Evolutionary conservation across 2,113 vertebrate genomes (phyloP).

Genomic region (Pseudorasbora parva): DNA sequence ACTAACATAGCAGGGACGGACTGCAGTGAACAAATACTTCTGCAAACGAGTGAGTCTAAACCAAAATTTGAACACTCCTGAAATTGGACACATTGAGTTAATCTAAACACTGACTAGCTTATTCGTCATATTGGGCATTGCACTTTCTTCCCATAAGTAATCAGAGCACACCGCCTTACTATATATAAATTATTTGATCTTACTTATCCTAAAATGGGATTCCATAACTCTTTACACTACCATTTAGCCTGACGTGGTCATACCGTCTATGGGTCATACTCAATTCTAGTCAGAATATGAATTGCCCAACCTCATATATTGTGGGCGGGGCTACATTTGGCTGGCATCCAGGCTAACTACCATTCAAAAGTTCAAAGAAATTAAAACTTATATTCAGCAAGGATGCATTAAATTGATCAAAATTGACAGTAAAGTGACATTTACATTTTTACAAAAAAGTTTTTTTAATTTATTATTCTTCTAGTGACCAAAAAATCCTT

Average conservation of each 20-base stretch:
- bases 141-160: no score
- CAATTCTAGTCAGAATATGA: no score
- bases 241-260: no score
- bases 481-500: background rate
- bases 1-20: conserved; percentile 71
- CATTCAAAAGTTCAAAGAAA: background rate
- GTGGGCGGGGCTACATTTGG: no score
- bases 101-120: background rate
- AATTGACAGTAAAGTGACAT: background rate
- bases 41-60: background rate
- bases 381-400: background rate
- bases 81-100: background rate
- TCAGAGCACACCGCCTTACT: no score
- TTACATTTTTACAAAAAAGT: background rate
- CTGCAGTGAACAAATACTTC: conserved; percentile 61
- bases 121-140: no score
- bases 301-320: no score
- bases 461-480: background rate
- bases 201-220: background rate
- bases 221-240: background rate
- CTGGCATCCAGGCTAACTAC: no score
- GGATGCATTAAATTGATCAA: background rate
- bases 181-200: background rate
- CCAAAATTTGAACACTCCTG: background rate
- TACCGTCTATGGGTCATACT: no score